phyloP scores from a whole-genome alignment of 2,113 vertebrate species.

The Thamnophis sirtalis region DNA sequence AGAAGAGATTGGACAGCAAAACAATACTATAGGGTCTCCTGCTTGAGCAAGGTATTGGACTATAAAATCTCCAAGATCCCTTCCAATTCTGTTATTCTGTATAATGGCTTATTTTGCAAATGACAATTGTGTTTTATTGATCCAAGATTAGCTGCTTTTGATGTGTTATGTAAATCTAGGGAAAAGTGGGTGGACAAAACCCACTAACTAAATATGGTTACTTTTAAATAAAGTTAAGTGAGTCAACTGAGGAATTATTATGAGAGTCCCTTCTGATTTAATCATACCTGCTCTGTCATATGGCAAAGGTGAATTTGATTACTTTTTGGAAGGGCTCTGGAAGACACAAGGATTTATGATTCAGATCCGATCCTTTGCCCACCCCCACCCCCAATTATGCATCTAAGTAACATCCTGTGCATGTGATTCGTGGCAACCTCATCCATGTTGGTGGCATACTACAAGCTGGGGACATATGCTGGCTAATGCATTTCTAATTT shows the following conservation, averaged over 20 bases:
- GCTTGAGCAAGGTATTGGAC: not conserved
- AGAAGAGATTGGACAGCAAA: not conserved
- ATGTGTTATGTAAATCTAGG: not conserved
- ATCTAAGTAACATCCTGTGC: no score
- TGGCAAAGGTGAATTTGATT: not conserved
- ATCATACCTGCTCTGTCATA: not conserved
- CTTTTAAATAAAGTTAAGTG: not conserved
- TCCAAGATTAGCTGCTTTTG: not conserved
- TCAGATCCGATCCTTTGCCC: not conserved
- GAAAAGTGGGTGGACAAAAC: not conserved
- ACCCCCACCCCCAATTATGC: not conserved
- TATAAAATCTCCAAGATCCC: not conserved
- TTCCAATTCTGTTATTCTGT: not conserved
- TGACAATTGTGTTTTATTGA: not conserved
- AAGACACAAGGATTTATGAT: not conserved
- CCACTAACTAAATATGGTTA: not conserved
- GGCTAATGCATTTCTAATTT: not conserved
- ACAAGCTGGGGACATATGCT: no score
- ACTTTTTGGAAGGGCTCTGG: not conserved
- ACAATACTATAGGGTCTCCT: not conserved
- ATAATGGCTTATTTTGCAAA: not conserved
- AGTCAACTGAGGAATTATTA: not conserved
- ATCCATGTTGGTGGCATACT: not conserved
- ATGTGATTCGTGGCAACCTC: not conserved
- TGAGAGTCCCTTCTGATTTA: not conserved